Percentiles rank a stretch among this genome's conserved stretches.
phyloP scores from a whole-genome alignment of 1,140 invertebrate species.

The Ephestia elutella region DNA sequence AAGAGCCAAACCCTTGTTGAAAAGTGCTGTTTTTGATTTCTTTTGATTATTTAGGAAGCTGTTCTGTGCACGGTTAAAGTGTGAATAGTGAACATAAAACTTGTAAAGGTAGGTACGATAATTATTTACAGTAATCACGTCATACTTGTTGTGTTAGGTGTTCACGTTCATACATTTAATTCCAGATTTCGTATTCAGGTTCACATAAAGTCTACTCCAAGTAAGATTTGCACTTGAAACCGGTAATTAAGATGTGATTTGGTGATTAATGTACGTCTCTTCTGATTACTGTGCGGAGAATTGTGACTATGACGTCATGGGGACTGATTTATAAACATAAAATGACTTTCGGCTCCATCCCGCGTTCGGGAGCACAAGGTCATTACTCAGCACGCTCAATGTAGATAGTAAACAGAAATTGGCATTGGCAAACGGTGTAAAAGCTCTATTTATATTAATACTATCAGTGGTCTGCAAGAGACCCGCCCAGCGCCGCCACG shows the following conservation, averaged over 20 bases:
- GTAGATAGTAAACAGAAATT: conserved; percentile 54
- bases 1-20: conserved; percentile 49
- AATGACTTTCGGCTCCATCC: conserved; percentile 60
- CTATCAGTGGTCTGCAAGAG: conserved; percentile 41
- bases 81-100: conserved; percentile 15
- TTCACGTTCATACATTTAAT: conserved; percentile 17
- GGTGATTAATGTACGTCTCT: conserved; percentile 5
- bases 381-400: conserved; percentile 43
- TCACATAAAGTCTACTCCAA: not conserved
- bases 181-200: not conserved
- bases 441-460: conserved; percentile 58
- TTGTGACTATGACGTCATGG: conserved; percentile 66
- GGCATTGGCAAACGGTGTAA: conserved; percentile 51
- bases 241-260: not conserved
- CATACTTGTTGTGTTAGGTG: conserved; percentile 52
- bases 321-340: conserved; percentile 66
- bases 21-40: conserved; percentile 25
- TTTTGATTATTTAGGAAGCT: not conserved
- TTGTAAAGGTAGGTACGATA: conserved; percentile 53
- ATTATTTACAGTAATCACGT: conserved; percentile 58
- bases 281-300: conserved; percentile 37
- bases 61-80: not conserved
- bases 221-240: not conserved
- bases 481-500: conserved; percentile 50
- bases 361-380: conserved; percentile 56